Conservation (phyloP, 2,888 invertebrate genomes). For the Melanotus villosus region DNA sequence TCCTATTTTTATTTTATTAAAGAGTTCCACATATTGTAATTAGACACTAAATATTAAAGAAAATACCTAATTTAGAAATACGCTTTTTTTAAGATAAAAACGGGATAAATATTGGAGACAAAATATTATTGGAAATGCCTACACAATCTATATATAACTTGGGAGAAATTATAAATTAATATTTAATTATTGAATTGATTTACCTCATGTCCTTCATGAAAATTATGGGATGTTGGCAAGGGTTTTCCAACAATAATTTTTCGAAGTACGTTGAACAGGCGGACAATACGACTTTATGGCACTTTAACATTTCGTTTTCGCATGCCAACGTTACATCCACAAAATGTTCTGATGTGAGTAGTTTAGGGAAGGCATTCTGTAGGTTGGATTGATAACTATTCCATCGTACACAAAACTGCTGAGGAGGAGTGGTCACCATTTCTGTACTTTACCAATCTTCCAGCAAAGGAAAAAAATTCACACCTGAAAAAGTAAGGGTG, state of each 20-base stretch:
- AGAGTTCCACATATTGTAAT: too few species aligned
- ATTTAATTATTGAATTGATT: too few species aligned
- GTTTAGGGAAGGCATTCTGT: conserved; percentile 82
- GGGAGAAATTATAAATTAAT: too few species aligned
- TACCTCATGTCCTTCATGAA: conserved; percentile 87
- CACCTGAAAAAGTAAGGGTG: too few species aligned
- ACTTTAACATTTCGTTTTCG: conserved; percentile 87
- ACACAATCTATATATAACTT: too few species aligned
- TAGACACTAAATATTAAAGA: too few species aligned
- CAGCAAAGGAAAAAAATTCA: background rate
- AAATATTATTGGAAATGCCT: too few species aligned
- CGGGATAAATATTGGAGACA: too few species aligned
- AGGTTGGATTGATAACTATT: conserved; percentile 87
- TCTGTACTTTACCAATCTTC: conserved; percentile 16
- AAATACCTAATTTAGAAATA: too few species aligned
- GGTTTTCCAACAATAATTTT: conserved; percentile 83
- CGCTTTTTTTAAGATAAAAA: too few species aligned
- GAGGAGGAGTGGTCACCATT: conserved; percentile 67
- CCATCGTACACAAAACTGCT: conserved; percentile 85
- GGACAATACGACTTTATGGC: conserved; percentile 89
- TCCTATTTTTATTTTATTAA: too few species aligned
- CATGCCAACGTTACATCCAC: conserved; percentile 92
- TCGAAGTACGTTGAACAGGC: conserved; percentile 90
- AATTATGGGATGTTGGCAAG: conserved; percentile 88
- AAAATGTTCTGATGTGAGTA: conserved; percentile 84